phyloP scores from a whole-genome alignment of 2,888 invertebrate genomes.

The Isoperla grammatica region DNA sequence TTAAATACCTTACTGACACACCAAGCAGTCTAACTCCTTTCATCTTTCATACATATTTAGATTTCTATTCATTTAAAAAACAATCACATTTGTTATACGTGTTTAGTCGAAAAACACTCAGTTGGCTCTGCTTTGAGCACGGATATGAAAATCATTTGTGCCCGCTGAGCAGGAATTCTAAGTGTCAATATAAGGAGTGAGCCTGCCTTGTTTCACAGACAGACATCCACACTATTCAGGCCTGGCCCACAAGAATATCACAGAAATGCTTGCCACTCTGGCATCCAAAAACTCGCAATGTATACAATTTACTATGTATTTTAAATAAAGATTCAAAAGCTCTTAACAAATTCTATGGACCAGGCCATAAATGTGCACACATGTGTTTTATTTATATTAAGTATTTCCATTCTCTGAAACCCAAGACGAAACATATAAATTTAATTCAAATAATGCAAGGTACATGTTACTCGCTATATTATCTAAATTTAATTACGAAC shows the following conservation, averaged over 20 bases:
- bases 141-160: too few relatives aligned
- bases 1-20: conserved; percentile 27
- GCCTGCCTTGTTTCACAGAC: conserved; percentile 24
- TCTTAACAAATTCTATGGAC: conserved; percentile 30
- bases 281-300: conserved; percentile 2
- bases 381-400: conserved; percentile 9
- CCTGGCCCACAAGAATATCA: conserved; percentile 49
- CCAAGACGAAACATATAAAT: background rate
- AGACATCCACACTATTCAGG: conserved; percentile 31
- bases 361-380: conserved; percentile 26
- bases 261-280: conserved; percentile 37
- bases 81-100: conserved; percentile 19
- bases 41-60: conserved; percentile 25
- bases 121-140: conserved; percentile 9
- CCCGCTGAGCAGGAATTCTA: background rate
- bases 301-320: conserved; percentile 13
- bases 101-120: conserved; percentile 22
- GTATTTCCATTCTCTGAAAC: background rate
- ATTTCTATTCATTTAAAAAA: conserved; percentile 19
- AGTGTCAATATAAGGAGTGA: conserved; percentile 26
- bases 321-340: conserved; percentile 20
- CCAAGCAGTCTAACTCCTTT: conserved; percentile 31
- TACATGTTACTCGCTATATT: background rate
- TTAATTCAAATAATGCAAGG: background rate
- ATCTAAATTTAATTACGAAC: too few relatives aligned